Percentiles rank a stretch among this genome's conserved stretches.
Conservation (phyloP, 2,888 invertebrate species). For the Criorhina ranunculi region DNA sequence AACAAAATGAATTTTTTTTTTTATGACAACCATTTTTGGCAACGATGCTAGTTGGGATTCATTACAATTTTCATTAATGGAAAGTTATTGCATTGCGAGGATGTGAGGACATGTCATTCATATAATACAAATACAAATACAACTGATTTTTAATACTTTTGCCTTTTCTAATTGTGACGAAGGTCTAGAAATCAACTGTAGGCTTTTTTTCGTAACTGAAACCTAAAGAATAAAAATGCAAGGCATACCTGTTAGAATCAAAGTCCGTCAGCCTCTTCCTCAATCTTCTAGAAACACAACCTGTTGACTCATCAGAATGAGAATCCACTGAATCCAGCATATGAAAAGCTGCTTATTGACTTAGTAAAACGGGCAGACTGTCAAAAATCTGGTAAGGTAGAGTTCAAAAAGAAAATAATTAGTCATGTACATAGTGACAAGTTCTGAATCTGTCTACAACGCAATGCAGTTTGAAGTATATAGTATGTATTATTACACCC, state of each 20-base stretch:
- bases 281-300: constrained; percentile 49
- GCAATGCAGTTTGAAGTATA: too few species aligned
- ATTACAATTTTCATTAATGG: constrained; percentile 29
- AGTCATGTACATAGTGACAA: too few species aligned
- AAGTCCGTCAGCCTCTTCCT: constrained; percentile 50
- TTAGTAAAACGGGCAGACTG: not conserved
- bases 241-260: constrained; percentile 57
- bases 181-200: too few species aligned
- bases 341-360: not conserved
- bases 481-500: too few species aligned
- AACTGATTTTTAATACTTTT: too few species aligned
- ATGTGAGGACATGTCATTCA: not conserved
- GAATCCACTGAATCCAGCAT: constrained; percentile 14
- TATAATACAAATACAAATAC: not conserved
- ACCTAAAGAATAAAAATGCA: not conserved
- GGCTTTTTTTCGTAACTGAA: too few species aligned
- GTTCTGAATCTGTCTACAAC: too few species aligned
- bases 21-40: constrained; percentile 10
- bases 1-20: constrained; percentile 1
- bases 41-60: constrained; percentile 6
- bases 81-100: not conserved
- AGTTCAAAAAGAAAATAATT: not conserved
- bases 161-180: too few species aligned
- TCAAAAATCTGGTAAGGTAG: constrained; percentile 7
- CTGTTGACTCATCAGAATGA: constrained; percentile 44